Percentiles rank a stretch among this genome's conserved stretches.
These are phyloP conservation scores for Luehdorfia chinensis DNA, from an alignment of 1,140 invertebrate species.

Conservation along the genomic window DNA sequence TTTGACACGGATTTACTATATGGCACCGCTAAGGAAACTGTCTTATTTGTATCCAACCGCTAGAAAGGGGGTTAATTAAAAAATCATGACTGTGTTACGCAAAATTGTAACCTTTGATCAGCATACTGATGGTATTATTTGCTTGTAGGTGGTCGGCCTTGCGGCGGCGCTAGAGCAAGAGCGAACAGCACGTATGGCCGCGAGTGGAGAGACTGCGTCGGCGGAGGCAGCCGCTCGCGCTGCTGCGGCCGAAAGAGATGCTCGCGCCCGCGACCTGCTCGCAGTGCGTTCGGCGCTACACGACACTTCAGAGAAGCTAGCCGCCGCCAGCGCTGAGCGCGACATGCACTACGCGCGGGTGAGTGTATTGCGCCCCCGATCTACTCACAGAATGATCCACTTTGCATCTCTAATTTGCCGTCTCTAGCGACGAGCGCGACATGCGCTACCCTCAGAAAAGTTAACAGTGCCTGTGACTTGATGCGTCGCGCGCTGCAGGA, in stretches of 20 bases:
- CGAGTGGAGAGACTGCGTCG: conserved; percentile 53
- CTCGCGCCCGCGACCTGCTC: conserved; percentile 48
- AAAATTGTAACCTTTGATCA: no score
- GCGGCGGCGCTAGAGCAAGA: conserved; percentile 94
- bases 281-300: conserved; percentile 52
- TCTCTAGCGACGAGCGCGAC: no score
- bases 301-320: conserved; percentile 57
- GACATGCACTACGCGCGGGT: conserved; percentile 63
- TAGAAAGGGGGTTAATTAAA: no score
- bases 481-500: no score
- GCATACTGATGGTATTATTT: no score
- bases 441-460: no score
- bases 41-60: no score
- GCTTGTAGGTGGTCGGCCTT: conserved; percentile 82
- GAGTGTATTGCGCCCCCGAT: conserved; percentile 19
- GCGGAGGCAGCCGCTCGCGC: conserved; percentile 59
- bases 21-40: no score
- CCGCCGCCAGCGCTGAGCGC: conserved; percentile 53
- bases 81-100: no score
- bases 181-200: conserved; percentile 79
- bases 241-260: conserved; percentile 54
- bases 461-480: no score
- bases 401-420: background rate
- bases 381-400: background rate
- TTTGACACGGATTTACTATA: no score